phyloP scores from a whole-genome alignment of 1,140 invertebrate genomes.

The Drosophila gunungcola region DNA sequence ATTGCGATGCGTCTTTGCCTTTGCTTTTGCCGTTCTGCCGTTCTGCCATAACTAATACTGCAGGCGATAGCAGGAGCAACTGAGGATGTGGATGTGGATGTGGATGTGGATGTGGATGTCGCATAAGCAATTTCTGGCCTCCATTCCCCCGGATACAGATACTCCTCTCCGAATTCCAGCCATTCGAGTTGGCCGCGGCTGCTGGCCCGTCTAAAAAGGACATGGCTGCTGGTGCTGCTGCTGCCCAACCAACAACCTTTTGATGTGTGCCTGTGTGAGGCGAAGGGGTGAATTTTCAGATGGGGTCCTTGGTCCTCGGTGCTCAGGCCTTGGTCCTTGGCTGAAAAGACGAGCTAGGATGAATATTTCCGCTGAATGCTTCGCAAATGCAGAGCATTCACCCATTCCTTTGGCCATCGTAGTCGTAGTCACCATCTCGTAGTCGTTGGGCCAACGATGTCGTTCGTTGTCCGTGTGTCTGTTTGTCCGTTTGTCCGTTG shows the following conservation, averaged over 20 bases:
- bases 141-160: conserved; percentile 6
- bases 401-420: conserved; percentile 79
- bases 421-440: conserved; percentile 51
- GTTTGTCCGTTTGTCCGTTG: conserved; percentile 31
- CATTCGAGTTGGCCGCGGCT: conserved; percentile 32
- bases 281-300: conserved; percentile 10
- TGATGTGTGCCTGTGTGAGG: conserved; percentile 61
- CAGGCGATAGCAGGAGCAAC: conserved; percentile 50
- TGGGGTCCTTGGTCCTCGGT: too few relatives aligned
- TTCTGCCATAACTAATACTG: conserved; percentile 70
- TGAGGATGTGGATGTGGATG: conserved; percentile 33
- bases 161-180: conserved; percentile 23
- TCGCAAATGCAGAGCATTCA: conserved; percentile 75
- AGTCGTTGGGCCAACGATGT: conserved; percentile 58
- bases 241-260: conserved; percentile 64
- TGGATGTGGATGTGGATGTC: conserved; percentile 71
- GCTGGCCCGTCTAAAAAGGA: conserved; percentile 40
- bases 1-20: conserved; percentile 49
- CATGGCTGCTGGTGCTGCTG: conserved; percentile 45
- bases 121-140: conserved; percentile 80
- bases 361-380: conserved; percentile 83
- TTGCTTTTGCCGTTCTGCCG: conserved; percentile 26
- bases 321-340: conserved; percentile 33
- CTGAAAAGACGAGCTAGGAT: conserved; percentile 75
- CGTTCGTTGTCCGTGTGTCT: conserved; percentile 32